These are phyloP conservation scores for Thera britannica DNA, from an alignment of 2,888 invertebrate species.

Conservation along the genomic window DNA sequence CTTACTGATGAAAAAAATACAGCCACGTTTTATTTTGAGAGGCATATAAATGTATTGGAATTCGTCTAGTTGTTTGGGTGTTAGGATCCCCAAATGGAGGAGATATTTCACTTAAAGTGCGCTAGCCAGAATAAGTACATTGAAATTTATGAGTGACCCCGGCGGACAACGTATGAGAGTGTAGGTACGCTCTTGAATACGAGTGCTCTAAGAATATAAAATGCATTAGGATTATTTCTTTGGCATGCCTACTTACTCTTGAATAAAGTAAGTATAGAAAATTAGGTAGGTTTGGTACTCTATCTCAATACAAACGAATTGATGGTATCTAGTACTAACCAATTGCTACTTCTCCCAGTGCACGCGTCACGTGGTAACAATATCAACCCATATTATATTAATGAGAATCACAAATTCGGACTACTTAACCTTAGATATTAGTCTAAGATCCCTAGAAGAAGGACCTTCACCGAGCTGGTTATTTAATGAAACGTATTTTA, in stretches of 20 bases:
- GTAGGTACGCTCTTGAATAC: conserved; percentile 58
- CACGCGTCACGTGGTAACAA: too few relatives aligned
- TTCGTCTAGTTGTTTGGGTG: conserved; percentile 71
- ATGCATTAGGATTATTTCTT: conserved; percentile 58
- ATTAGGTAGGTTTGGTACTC: too few relatives aligned
- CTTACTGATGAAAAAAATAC: conserved; percentile 30
- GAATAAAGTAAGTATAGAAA: too few relatives aligned
- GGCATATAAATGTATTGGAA: conserved; percentile 63
- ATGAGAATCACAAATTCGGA: too few relatives aligned
- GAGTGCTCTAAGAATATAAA: conserved; percentile 63
- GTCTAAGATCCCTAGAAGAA: too few relatives aligned
- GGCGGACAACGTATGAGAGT: conserved; percentile 64
- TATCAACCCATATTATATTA: too few relatives aligned
- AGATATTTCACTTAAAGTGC: conserved; percentile 78
- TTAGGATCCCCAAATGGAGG: conserved; percentile 71
- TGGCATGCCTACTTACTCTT: not conserved
- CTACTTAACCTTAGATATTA: too few relatives aligned
- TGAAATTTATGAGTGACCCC: conserved; percentile 77
- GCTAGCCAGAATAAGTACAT: conserved; percentile 71
- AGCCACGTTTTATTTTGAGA: conserved; percentile 48
- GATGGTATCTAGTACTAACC: too few relatives aligned
- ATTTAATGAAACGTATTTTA: too few relatives aligned
- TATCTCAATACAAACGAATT: too few relatives aligned
- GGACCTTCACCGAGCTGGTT: too few relatives aligned
- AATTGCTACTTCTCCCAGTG: too few relatives aligned